phyloP scores from a whole-genome alignment of 23 tunicate genomes.

The Oikopleura dioica region DNA sequence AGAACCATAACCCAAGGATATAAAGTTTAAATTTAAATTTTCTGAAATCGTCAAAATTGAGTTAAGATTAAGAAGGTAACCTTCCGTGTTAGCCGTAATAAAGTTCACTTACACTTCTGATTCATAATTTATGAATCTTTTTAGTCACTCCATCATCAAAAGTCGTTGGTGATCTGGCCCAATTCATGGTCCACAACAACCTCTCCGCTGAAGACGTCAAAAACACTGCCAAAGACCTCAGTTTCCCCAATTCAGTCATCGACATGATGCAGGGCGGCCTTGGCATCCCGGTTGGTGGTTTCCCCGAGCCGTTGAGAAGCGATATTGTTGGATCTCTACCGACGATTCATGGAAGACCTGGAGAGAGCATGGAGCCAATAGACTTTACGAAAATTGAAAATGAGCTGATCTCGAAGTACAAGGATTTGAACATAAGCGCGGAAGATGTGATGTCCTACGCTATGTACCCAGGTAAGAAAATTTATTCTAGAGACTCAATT shows the following conservation, averaged over 20 bases:
- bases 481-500: background rate
- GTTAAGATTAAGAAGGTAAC: too few relatives aligned
- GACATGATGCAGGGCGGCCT: constrained; percentile 95
- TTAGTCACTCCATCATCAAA: constrained; percentile 97
- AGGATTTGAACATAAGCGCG: constrained; percentile 20
- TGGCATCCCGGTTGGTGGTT: constrained; percentile 94
- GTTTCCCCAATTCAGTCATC: constrained; percentile 77
- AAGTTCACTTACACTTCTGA: background rate
- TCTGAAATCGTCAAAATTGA: background rate
- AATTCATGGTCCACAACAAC: constrained; percentile 95
- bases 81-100: too few relatives aligned
- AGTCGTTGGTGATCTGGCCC: constrained; percentile 99
- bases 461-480: constrained; percentile 33
- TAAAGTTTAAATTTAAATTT: background rate
- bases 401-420: constrained; percentile 15
- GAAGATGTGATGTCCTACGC: constrained; percentile 96
- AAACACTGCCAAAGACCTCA: constrained; percentile 51
- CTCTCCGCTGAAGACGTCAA: constrained; percentile 41
- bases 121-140: background rate
- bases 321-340: constrained; percentile 45
- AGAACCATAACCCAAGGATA: too few relatives aligned
- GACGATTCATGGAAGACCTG: constrained; percentile 60
- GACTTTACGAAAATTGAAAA: constrained; percentile 37
- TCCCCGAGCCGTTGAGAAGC: constrained; percentile 56
- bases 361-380: constrained; percentile 38